Base-by-base conservation (phyloP, 64 coral and sea anemone species). In the Stylophora pistillata region DNA sequence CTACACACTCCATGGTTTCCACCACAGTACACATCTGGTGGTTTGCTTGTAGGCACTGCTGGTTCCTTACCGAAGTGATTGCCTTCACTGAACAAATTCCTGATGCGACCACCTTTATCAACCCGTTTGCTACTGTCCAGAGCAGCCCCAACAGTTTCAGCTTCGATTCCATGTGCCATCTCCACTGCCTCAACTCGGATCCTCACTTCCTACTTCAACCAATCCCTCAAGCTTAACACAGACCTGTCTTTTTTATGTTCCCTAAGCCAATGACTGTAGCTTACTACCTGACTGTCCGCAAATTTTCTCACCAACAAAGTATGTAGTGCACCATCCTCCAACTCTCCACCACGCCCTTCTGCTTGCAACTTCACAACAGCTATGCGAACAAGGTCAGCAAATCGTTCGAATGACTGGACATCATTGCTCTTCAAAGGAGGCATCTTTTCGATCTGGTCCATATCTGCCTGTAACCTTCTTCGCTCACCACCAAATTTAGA, bases 231-330 rank as follows among this genome's bases (percentile, higher is more conserved):
- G n/a, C n/a, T n/a, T n/a, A n/a, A n/a, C n/a, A n/a, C n/a, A n/a
- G n/a, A n/a, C n/a, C n/a, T n/a, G n/a, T 87, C 63, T 27, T 30
- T 29, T 21, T n/a, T 57, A 59, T 88, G 75, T 66, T 93, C 85
- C 21, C 29, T 61, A 31, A 93, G 31, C 91, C 91, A 88, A 15
- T 85, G 54, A 80, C 75, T 92, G 58, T 81, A 92, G 31, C 57
- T 87, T 52, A 79, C 83, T 10, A 87, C 25, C 25, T 87, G 83
- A 30, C 63, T 55, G 79, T n/a, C n/a, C n/a, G n/a, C n/a, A n/a
- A 91, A 80, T 78, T 91, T 84, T 58, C 71, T 91, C 4, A 85
- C 79, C 59, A 85, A 52, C 17, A 90, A 73, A 66, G 78, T 83
- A 74, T 73, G 78, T 78, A 90, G 61, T 15, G 78, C 74, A 25